phyloP scores from a whole-genome alignment of 2,888 invertebrate genomes.

The Zhengitettix transpicula region DNA sequence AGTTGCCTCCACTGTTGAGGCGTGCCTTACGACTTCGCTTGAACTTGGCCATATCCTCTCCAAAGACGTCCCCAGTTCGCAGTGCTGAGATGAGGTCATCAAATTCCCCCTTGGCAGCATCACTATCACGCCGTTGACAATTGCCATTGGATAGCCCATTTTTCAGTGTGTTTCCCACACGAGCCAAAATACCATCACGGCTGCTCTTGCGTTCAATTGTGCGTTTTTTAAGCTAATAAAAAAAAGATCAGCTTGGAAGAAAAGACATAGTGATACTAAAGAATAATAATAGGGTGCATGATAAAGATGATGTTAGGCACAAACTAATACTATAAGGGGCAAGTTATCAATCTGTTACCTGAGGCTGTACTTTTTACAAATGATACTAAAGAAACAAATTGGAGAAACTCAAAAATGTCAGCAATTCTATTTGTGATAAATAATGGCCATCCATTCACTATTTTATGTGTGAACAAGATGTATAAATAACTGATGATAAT shows the following conservation, averaged over 20 bases:
- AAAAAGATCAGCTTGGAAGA: not conserved
- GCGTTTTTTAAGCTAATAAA: slow-evolving; percentile 53
- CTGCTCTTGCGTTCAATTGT: slow-evolving; percentile 75
- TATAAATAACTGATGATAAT: too few species aligned
- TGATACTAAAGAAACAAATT: too few species aligned
- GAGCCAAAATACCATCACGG: slow-evolving; percentile 56
- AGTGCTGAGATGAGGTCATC: slow-evolving; percentile 91
- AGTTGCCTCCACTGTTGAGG: slow-evolving; percentile 31
- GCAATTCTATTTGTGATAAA: too few species aligned
- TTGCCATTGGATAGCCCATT: slow-evolving; percentile 37
- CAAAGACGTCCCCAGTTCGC: slow-evolving; percentile 87
- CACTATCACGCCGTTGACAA: slow-evolving; percentile 19
- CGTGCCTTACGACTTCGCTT: slow-evolving; percentile 56
- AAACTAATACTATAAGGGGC: too few species aligned
- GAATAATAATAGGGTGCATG: too few species aligned
- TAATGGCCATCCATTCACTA: too few species aligned
- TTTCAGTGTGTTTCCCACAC: slow-evolving; percentile 45
- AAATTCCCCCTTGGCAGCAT: slow-evolving; percentile 70
- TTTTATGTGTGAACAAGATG: too few species aligned
- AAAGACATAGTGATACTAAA: not conserved
- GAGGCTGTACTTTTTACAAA: too few species aligned
- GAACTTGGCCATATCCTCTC: slow-evolving; percentile 89
- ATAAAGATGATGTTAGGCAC: too few species aligned
- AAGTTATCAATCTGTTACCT: too few species aligned
- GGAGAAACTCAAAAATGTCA: too few species aligned